These are phyloP conservation scores for Lagocephalus sceleratus DNA, from an alignment of 2,797 vertebrate genomes.

Conservation along the genomic window DNA sequence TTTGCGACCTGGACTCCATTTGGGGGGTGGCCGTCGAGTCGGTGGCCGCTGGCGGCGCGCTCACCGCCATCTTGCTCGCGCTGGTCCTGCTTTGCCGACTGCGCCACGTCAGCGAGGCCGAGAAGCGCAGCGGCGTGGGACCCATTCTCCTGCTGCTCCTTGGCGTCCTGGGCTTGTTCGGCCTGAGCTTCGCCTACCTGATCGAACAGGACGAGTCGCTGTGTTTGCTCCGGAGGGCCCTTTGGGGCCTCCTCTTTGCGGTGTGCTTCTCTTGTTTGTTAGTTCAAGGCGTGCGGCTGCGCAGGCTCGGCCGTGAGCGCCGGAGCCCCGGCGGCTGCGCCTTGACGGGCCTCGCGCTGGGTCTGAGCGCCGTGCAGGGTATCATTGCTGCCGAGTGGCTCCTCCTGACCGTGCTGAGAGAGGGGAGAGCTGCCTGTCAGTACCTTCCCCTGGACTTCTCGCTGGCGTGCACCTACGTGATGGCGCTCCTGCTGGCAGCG, in stretches of 20 bases:
- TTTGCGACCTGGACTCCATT: slow-evolving; percentile 92
- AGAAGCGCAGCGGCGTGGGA: slow-evolving; percentile 87
- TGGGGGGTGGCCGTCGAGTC: slow-evolving; percentile 94
- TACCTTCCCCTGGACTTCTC: slow-evolving; percentile 92
- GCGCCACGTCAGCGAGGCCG: slow-evolving; percentile 87
- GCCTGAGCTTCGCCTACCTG: slow-evolving; percentile 91
- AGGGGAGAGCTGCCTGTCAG: slow-evolving; percentile 84
- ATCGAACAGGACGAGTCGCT: slow-evolving; percentile 86
- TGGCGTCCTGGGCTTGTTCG: slow-evolving; percentile 88
- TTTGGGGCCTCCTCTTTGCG: slow-evolving; percentile 91
- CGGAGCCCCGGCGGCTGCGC: slow-evolving; percentile 87
- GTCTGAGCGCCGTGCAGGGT: slow-evolving; percentile 89
- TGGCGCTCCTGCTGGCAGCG: slow-evolving; percentile 83
- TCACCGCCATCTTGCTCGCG: slow-evolving; percentile 83
- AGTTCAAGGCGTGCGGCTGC: slow-evolving; percentile 87
- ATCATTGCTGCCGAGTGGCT: slow-evolving; percentile 95
- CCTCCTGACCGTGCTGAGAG: slow-evolving; percentile 89
- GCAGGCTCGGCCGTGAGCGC: slow-evolving; percentile 81
- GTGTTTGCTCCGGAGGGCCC: slow-evolving; percentile 85
- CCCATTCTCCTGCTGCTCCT: slow-evolving; percentile 89
- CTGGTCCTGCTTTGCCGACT: slow-evolving; percentile 87
- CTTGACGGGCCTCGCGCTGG: slow-evolving; percentile 81
- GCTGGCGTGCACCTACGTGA: slow-evolving; percentile 88
- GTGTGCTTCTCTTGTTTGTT: slow-evolving; percentile 93
- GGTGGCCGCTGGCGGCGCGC: slow-evolving; percentile 81